Evolutionary conservation across 2,113 vertebrate genomes (phyloP).

Genomic region (Glaucidium brasilianum): DNA sequence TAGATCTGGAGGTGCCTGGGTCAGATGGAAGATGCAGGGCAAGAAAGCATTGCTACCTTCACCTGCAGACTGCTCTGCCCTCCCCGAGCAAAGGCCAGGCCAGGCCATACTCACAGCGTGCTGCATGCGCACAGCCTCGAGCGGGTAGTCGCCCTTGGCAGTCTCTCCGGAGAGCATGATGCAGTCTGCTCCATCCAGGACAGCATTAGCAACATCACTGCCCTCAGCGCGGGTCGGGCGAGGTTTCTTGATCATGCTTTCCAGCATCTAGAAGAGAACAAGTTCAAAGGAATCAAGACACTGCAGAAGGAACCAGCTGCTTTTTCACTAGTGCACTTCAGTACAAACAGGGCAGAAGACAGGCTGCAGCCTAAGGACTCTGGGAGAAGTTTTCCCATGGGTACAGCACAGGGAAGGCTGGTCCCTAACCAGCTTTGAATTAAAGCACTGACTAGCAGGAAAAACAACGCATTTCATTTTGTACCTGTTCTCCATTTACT

Average conservation of each 20-base stretch:
- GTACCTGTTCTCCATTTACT: not conserved
- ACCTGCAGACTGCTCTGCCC: not conserved
- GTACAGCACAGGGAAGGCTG: not conserved
- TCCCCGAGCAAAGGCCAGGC: not conserved
- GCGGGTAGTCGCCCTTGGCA: constrained; percentile 95
- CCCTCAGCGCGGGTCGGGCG: constrained; percentile 94
- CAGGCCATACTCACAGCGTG: constrained; percentile 81
- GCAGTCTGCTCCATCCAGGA: constrained; percentile 94
- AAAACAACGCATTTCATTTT: not conserved
- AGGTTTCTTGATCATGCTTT: constrained; percentile 99
- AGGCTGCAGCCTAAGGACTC: not conserved
- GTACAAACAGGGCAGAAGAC: accelerated
- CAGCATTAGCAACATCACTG: constrained; percentile 94
- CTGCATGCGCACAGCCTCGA: constrained; percentile 93
- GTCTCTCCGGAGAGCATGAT: constrained; percentile 98
- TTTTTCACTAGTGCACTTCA: not conserved
- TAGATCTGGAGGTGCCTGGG: not conserved
- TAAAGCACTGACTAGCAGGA: not conserved
- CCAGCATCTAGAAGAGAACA: constrained; percentile 86
- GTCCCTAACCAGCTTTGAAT: not conserved
- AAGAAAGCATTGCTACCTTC: too few relatives aligned
- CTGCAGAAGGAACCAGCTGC: not conserved
- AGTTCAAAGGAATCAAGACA: not conserved
- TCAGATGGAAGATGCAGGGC: not conserved
- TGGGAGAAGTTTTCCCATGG: accelerated